A percentile compares a stretch with the other conserved stretches of the same genome.
Conservation (phyloP, 2,888 invertebrate genomes). For the Diarsia dahlii region DNA sequence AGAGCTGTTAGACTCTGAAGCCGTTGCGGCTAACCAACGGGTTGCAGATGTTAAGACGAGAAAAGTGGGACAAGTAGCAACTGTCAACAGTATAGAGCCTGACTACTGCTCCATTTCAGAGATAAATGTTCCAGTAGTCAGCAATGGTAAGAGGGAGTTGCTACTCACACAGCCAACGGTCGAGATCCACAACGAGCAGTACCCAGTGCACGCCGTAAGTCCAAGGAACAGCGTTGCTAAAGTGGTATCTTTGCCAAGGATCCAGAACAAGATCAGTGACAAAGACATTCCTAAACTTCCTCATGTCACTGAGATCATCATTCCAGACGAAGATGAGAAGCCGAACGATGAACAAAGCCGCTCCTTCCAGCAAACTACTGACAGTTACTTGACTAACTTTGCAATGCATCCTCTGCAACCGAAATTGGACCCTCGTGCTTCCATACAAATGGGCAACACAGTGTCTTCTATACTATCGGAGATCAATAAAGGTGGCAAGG, state of each 20-base stretch:
- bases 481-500: constrained; percentile 89
- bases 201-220: constrained; percentile 82
- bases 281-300: constrained; percentile 94
- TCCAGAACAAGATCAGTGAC: constrained; percentile 87
- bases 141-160: constrained; percentile 89
- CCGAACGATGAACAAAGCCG: constrained; percentile 80
- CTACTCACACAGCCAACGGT: constrained; percentile 89
- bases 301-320: constrained; percentile 94
- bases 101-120: constrained; percentile 95
- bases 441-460: constrained; percentile 91
- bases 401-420: constrained; percentile 85
- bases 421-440: constrained; percentile 88
- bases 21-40: constrained; percentile 91
- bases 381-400: constrained; percentile 85
- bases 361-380: constrained; percentile 81
- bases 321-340: constrained; percentile 92
- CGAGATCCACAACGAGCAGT: constrained; percentile 89
- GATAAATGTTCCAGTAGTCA: constrained; percentile 92
- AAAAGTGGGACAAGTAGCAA: constrained; percentile 89
- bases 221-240: constrained; percentile 87
- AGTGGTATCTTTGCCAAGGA: constrained; percentile 85
- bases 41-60: constrained; percentile 90
- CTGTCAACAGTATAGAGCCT: constrained; percentile 90
- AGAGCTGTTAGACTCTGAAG: constrained; percentile 89
- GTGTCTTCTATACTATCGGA: constrained; percentile 91